Evolutionary conservation across 2,888 invertebrate species (phyloP).

Genomic region (Aquatica leii): DNA sequence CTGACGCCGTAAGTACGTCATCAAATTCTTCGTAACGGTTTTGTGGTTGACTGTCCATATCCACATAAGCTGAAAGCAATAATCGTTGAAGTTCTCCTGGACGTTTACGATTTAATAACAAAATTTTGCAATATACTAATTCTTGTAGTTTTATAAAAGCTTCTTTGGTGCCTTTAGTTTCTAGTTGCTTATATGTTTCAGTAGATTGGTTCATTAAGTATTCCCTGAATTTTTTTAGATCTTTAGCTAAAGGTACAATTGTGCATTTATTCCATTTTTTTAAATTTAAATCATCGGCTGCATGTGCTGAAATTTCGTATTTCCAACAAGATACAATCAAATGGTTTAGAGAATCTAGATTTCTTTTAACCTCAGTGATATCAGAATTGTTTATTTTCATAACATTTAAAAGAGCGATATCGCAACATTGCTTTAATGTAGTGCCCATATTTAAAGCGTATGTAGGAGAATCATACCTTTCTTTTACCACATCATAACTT

Average conservation of each 20-base stretch:
- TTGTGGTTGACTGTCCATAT: no score
- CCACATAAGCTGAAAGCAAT: no score
- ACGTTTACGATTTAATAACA: no score
- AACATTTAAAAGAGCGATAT: no score
- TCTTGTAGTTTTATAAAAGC: no score
- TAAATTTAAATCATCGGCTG: slow-evolving; percentile 21
- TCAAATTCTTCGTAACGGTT: slow-evolving; percentile 6
- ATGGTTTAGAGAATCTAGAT: slow-evolving; percentile 29
- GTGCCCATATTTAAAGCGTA: slow-evolving; percentile 34
- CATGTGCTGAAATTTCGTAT: slow-evolving; percentile 33
- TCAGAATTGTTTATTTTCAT: not conserved
- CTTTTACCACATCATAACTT: slow-evolving; percentile 23
- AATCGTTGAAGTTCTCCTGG: not conserved
- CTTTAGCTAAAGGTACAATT: slow-evolving; percentile 29
- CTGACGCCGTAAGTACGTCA: not conserved
- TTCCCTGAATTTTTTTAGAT: slow-evolving; percentile 31
- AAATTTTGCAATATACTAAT: no score
- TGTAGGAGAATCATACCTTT: slow-evolving; percentile 24
- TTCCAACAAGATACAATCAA: slow-evolving; percentile 35
- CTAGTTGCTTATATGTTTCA: not conserved
- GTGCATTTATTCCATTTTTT: slow-evolving; percentile 38
- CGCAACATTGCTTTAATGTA: slow-evolving; percentile 34
- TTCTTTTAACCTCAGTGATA: no score
- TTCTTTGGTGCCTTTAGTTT: not conserved
- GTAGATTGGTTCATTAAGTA: no score